These are phyloP conservation scores for Amia ocellicauda DNA, from an alignment of 2,113 vertebrate genomes.

Conservation along the genomic window DNA sequence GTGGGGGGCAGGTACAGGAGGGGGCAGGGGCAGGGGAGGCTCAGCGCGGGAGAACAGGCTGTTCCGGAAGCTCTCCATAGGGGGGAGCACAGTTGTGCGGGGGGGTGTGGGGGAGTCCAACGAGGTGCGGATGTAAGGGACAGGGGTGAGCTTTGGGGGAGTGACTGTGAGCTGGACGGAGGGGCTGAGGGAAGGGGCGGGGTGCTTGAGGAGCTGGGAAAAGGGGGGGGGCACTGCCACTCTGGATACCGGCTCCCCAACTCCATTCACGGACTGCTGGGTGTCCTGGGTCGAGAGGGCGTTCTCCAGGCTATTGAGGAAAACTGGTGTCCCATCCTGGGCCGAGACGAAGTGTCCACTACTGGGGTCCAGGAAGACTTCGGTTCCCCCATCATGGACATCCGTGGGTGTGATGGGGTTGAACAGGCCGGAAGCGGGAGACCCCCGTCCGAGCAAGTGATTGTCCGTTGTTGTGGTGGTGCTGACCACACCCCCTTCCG, in stretches of 20 bases:
- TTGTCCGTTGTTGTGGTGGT: too few relatives aligned
- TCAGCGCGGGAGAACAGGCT: conserved; percentile 44
- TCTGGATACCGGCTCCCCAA: too few relatives aligned
- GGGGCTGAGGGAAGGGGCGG: conserved; percentile 21
- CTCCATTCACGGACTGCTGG: too few relatives aligned
- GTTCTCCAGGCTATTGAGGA: conserved; percentile 43
- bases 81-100: conserved; percentile 36
- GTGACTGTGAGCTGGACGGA: conserved; percentile 31
- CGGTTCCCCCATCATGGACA: too few relatives aligned
- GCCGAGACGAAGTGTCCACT: conserved; percentile 46
- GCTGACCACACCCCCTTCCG: too few relatives aligned
- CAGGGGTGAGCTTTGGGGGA: conserved; percentile 39
- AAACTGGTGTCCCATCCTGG: conserved; percentile 39
- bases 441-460: too few relatives aligned
- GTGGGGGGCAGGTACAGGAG: conserved; percentile 24
- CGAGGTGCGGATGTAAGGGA: conserved; percentile 43
- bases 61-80: conserved; percentile 46
- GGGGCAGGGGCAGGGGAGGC: background rate
- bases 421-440: too few relatives aligned
- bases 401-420: too few relatives aligned
- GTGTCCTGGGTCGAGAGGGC: background rate
- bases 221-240: too few relatives aligned
- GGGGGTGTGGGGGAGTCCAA: conserved; percentile 50
- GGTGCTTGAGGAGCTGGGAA: too few relatives aligned
- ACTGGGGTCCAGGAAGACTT: conserved; percentile 44